Evolutionary conservation across 2,888 invertebrate genomes (phyloP).

Genomic region (Emmelina monodactyla): DNA sequence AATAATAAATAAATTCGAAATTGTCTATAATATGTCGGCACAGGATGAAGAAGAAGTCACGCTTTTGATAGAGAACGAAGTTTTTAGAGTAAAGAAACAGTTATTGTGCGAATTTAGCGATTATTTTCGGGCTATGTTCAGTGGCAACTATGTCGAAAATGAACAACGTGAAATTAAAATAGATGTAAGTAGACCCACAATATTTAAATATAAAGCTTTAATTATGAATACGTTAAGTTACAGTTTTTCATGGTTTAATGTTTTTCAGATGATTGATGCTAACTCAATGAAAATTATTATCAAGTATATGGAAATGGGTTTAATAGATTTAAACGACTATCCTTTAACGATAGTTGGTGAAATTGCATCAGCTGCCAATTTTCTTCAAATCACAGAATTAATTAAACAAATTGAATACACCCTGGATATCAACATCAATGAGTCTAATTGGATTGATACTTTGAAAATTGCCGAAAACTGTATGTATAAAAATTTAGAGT

Average conservation of each 20-base stretch:
- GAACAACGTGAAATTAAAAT: conserved; percentile 36
- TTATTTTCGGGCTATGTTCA: conserved; percentile 58
- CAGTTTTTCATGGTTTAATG: conserved; percentile 2
- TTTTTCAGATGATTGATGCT: conserved; percentile 40
- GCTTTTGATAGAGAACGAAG: background rate
- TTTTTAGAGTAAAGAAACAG: conserved; percentile 34
- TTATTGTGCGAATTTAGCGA: conserved; percentile 43
- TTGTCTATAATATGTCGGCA: background rate
- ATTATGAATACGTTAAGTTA: background rate
- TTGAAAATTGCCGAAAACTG: conserved; percentile 38
- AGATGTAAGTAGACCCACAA: conserved; percentile 27
- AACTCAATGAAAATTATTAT: conserved; percentile 39
- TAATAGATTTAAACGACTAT: conserved; percentile 38
- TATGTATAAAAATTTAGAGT: conserved; percentile 29
- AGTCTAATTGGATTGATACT: conserved; percentile 37
- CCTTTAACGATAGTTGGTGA: conserved; percentile 27
- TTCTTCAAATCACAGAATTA: conserved; percentile 45
- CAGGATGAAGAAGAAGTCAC: background rate
- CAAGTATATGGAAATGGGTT: conserved; percentile 38
- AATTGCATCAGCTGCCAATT: conserved; percentile 41
- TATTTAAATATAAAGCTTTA: background rate
- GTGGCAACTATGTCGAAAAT: conserved; percentile 46
- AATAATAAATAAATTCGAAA: no score
- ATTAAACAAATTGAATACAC: conserved; percentile 42
- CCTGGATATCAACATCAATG: conserved; percentile 29